A percentile compares a stretch with the other conserved stretches of the same genome.
phyloP scores from a whole-genome alignment of 2,113 vertebrate genomes.

The Gracilinanus agilis region DNA sequence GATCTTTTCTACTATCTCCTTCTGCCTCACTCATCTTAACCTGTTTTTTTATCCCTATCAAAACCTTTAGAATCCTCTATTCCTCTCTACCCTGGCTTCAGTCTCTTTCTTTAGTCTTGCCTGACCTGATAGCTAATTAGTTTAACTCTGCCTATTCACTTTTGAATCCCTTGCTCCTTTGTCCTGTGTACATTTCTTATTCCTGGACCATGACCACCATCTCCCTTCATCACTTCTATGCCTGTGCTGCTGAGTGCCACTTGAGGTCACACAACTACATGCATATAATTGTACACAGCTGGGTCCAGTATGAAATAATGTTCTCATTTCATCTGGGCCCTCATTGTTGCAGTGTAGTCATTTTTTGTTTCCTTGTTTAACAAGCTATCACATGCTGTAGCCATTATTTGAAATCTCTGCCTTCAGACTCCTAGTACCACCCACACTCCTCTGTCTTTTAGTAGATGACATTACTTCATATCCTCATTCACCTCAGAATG shows the following conservation, averaged over 20 bases:
- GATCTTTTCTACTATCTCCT: background rate
- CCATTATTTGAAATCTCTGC: background rate
- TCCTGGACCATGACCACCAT: background rate
- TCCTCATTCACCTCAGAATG: background rate
- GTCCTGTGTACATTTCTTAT: background rate
- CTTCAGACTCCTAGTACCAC: background rate
- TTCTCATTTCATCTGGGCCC: background rate
- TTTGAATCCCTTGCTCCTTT: background rate
- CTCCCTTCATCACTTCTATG: background rate
- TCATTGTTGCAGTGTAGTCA: background rate
- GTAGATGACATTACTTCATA: background rate
- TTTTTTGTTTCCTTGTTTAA: background rate
- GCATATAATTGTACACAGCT: slow-evolving; percentile 1
- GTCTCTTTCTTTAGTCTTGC: background rate
- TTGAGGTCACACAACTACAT: background rate
- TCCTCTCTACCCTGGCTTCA: background rate
- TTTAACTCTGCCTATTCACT: background rate
- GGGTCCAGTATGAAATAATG: slow-evolving; percentile 1
- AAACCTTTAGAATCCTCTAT: background rate
- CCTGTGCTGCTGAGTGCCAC: background rate
- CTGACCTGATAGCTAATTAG: background rate
- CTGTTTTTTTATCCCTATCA: background rate
- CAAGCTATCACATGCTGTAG: background rate
- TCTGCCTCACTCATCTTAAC: background rate
- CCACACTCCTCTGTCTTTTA: background rate